Conservation (phyloP, 2,888 invertebrate species). For the Bembecia ichneumoniformis region DNA sequence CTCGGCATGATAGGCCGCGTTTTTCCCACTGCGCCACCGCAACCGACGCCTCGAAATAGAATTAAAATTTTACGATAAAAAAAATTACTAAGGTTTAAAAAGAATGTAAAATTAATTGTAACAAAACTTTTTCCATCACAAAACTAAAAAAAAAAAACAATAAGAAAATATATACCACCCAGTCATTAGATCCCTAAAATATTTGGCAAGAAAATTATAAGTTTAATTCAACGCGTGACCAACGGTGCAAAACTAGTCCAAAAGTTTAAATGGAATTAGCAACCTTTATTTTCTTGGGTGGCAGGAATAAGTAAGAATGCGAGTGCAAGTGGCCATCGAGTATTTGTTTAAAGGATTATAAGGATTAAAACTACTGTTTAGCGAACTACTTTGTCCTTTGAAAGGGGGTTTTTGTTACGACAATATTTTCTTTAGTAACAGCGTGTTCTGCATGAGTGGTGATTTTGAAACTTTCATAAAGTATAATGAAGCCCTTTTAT, state of each 20-base stretch:
- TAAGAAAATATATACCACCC: too few relatives aligned
- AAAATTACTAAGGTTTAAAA: too few relatives aligned
- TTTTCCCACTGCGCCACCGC: too few relatives aligned
- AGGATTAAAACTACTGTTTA: constrained; percentile 39
- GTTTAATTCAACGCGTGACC: constrained; percentile 8
- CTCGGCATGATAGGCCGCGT: too few relatives aligned
- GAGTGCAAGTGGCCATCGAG: constrained; percentile 32
- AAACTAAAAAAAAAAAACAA: too few relatives aligned
- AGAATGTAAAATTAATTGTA: too few relatives aligned
- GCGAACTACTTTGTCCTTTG: constrained; percentile 19
- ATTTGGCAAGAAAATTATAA: constrained; percentile 24
- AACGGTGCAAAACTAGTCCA: constrained; percentile 29
- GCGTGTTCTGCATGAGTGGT: constrained; percentile 7
- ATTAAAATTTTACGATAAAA: too few relatives aligned
- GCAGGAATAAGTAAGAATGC: constrained; percentile 22
- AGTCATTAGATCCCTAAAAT: neutral
- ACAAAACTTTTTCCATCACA: too few relatives aligned
- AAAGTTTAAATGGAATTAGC: constrained; percentile 17
- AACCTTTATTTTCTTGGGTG: constrained; percentile 47
- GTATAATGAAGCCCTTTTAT: neutral
- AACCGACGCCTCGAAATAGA: too few relatives aligned
- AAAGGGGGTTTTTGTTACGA: constrained; percentile 38
- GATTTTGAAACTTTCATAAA: neutral
- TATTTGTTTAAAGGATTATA: constrained; percentile 63
- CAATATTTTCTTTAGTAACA: constrained; percentile 18